Base-by-base conservation (phyloP, 2,113 vertebrate species). In the Scortum barcoo region DNA sequence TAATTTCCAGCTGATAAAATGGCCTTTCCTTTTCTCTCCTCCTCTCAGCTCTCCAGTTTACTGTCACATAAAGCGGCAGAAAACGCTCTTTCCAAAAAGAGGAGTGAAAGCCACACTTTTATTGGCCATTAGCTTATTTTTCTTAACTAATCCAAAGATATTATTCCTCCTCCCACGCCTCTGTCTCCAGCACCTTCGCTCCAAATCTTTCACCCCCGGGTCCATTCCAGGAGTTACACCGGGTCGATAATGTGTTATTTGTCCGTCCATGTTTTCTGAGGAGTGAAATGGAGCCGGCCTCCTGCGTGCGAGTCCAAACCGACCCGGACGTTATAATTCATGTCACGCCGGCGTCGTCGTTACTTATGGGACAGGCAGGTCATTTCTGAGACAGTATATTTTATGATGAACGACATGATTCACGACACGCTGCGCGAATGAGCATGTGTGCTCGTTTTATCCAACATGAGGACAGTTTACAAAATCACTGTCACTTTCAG, bases 1-100 rank as follows among this genome's bases (percentile, higher is more conserved):
- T 81, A 22, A 72, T 86, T 91, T 88, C 68, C 86, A 81, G 72
- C 76, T 80, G 85, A 92, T 86, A 40, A 91, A 91, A 87, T 14
- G 62, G 61, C 67, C 72, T 40, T 87, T 81, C 48, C 71, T 46
- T n/a, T n/a, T 7, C 38, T 76, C 51, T 36, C 24, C 26, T 62
- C 65, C 73, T 42, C 60, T 81, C 72, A 53, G 72, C 46, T 65
- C 68, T 79, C 61, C 40, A 57, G 44, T 92, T 91, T 90, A 88
- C 61, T 77, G 2, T 66, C 50, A 13, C 83, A 86, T 85, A 90
- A 92, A 90, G 76, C 19, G 0, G 13, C 30, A 51, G 30, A 61
- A 82, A 88, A 84, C 66, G 57, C 53, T 67, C 42, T 85, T 89
- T 80, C 53, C 30, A 68, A n/a, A n/a, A 22, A 88, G 53, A 71